Conservation (phyloP, 2,888 invertebrate genomes). For the Leucophenga maculata region DNA sequence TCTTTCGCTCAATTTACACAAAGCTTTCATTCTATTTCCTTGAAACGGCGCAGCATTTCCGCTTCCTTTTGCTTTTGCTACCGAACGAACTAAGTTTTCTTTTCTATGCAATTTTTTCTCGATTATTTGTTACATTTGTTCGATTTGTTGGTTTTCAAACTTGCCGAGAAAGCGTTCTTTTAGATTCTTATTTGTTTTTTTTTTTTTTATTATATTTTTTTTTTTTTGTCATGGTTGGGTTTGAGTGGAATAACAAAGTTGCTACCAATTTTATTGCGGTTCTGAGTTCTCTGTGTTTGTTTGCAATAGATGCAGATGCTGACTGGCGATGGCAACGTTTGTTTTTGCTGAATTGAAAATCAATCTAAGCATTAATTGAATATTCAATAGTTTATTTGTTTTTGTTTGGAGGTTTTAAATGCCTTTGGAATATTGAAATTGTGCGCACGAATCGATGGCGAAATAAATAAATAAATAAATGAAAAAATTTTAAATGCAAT, state of each 20-base stretch:
- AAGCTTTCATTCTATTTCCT: conserved; percentile 15
- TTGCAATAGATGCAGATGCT: background rate
- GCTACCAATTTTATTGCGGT: conserved; percentile 16
- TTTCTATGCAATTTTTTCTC: background rate
- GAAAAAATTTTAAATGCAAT: background rate
- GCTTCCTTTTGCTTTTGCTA: background rate
- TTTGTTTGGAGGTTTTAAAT: background rate
- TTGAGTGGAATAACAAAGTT: conserved; percentile 17
- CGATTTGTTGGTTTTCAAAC: background rate
- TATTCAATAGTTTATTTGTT: conserved; percentile 43
- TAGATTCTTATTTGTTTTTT: conserved; percentile 5
- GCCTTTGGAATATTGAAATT: no score
- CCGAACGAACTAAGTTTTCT: background rate
- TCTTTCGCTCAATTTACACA: background rate
- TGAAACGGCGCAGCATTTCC: conserved; percentile 6
- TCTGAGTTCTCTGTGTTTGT: background rate
- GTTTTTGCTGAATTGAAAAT: conserved; percentile 51
- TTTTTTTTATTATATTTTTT: background rate
- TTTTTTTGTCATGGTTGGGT: background rate
- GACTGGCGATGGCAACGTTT: background rate
- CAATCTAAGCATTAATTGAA: conserved; percentile 64
- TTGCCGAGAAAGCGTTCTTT: background rate
- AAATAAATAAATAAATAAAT: background rate
- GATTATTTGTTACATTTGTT: background rate
- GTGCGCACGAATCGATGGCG: no score